Evolutionary conservation across 1,140 invertebrate species (phyloP).

Genomic region (Platorchestia sp.): DNA sequence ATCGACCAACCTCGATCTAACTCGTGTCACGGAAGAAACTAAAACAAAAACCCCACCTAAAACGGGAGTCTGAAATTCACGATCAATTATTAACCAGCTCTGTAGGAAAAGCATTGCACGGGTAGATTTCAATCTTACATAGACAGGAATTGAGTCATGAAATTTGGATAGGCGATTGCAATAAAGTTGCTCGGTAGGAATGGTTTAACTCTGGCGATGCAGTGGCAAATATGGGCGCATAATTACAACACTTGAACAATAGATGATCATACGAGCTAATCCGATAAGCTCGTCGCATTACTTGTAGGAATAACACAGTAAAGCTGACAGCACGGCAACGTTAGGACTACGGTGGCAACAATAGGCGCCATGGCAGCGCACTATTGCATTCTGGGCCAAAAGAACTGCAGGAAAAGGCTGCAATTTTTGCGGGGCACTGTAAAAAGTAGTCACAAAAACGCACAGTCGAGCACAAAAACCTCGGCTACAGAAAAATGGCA

Average conservation of each 20-base stretch:
- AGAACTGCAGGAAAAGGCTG: constrained; percentile 35
- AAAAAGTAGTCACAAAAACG: constrained; percentile 33
- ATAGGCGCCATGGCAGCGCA: not conserved
- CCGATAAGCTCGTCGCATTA: not conserved
- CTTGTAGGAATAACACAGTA: constrained; percentile 2
- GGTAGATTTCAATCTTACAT: constrained; percentile 12
- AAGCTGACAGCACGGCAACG: not conserved
- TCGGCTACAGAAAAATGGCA: constrained; percentile 45
- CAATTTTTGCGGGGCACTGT: constrained; percentile 40
- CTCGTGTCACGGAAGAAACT: constrained; percentile 51
- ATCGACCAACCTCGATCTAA: constrained; percentile 51
- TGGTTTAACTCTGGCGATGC: not conserved
- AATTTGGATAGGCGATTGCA: constrained; percentile 23
- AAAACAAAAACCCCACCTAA: not conserved
- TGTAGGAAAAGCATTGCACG: not conserved
- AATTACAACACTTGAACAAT: not conserved
- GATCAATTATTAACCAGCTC: not conserved
- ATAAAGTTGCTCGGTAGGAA: not conserved
- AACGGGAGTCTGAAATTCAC: not conserved
- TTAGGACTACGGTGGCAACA: not conserved
- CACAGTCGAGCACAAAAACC: constrained; percentile 49
- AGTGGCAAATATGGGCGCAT: constrained; percentile 12
- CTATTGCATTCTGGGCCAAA: constrained; percentile 21
- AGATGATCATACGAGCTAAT: not conserved
- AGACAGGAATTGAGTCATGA: constrained; percentile 17